Evolutionary conservation across 2,888 invertebrate species (phyloP).

Genomic region (Drosophila ezoana): DNA sequence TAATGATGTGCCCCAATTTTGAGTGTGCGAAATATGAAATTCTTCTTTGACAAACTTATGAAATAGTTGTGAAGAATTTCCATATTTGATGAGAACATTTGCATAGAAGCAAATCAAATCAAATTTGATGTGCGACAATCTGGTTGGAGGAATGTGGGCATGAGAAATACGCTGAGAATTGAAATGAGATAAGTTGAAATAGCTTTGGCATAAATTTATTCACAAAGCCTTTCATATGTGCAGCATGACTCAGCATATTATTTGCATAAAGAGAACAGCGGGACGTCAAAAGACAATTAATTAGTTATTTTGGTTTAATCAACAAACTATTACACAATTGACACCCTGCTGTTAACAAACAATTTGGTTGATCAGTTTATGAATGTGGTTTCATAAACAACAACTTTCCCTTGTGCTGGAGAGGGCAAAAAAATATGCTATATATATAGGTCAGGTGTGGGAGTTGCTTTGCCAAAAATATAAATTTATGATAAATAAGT

Average conservation of each 20-base stretch:
- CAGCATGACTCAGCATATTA: slow-evolving; percentile 10
- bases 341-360: slow-evolving; percentile 43
- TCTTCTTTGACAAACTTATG: slow-evolving; percentile 32
- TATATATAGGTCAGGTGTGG: neutral
- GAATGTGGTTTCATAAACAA: slow-evolving; percentile 33
- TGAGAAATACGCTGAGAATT: slow-evolving; percentile 2
- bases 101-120: slow-evolving; percentile 51
- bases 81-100: slow-evolving; percentile 68
- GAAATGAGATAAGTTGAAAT: slow-evolving; percentile 18
- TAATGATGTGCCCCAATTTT: slow-evolving; percentile 29
- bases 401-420: slow-evolving; percentile 33
- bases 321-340: slow-evolving; percentile 29
- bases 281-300: slow-evolving; percentile 7
- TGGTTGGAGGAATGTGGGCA: neutral
- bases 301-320: slow-evolving; percentile 22
- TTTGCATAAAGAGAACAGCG: slow-evolving; percentile 3
- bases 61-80: slow-evolving; percentile 58
- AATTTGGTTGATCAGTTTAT: slow-evolving; percentile 24
- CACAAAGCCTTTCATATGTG: neutral
- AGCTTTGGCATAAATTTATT: slow-evolving; percentile 9
- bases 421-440: neutral
- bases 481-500: neutral
- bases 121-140: slow-evolving; percentile 20
- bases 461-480: neutral
- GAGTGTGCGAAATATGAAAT: slow-evolving; percentile 46